Conservation (phyloP, 2,888 invertebrate species). For the Achlya flavicornis region DNA sequence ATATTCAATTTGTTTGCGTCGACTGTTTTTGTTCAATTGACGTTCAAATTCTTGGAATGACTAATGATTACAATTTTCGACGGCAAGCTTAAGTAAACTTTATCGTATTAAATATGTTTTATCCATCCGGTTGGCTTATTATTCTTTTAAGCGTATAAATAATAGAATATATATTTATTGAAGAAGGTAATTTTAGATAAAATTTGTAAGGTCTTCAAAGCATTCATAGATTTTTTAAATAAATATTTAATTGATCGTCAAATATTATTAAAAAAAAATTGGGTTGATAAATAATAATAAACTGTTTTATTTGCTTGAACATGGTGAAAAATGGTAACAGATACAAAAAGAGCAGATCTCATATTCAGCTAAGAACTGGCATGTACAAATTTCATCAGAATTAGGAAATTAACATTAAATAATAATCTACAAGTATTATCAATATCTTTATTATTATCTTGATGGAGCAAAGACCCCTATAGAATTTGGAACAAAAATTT, state of each 20-base stretch:
- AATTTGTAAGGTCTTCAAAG: not conserved
- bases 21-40: conserved; percentile 82
- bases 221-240: not conserved
- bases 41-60: conserved; percentile 73
- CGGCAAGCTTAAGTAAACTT: conserved; percentile 9
- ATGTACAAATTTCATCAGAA: too few species aligned
- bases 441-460: not conserved
- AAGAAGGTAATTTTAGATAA: not conserved
- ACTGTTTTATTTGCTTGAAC: too few species aligned
- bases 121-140: conserved; percentile 16
- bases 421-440: too few species aligned
- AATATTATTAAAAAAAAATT: too few species aligned
- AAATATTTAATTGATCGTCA: not conserved
- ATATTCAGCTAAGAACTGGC: too few species aligned
- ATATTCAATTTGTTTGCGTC: conserved; percentile 80
- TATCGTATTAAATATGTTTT: conserved; percentile 10
- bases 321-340: too few species aligned
- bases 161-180: not conserved
- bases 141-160: not conserved
- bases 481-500: not conserved
- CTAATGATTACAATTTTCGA: conserved; percentile 66
- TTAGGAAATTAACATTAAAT: too few species aligned
- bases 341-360: too few species aligned
- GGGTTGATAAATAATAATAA: too few species aligned
- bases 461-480: not conserved